These are phyloP conservation scores for Tachyglossus aculeatus DNA, from an alignment of 2,797 vertebrate genomes.

Conservation along the genomic window DNA sequence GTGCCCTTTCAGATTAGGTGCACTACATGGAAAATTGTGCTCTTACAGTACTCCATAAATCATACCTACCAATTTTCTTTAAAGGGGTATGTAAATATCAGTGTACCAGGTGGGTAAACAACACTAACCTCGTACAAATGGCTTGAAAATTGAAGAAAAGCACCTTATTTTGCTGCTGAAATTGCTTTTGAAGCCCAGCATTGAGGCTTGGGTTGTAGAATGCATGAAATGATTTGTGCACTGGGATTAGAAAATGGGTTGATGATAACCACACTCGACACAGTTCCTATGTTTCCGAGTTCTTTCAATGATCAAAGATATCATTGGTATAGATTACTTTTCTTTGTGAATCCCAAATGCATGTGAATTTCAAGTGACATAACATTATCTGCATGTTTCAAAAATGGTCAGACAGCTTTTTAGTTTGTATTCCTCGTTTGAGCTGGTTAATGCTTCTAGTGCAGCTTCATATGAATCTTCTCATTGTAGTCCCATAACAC, in stretches of 20 bases:
- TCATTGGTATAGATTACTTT: constrained; percentile 89
- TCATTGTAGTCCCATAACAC: constrained; percentile 18
- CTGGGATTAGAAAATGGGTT: constrained; percentile 90
- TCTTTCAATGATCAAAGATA: constrained; percentile 93
- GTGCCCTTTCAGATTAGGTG: constrained; percentile 96
- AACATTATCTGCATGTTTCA: constrained; percentile 77
- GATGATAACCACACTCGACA: constrained; percentile 94
- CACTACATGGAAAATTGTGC: constrained; percentile 98
- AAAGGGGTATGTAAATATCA: constrained; percentile 99
- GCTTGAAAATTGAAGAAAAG: constrained; percentile 99
- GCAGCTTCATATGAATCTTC: constrained; percentile 25
- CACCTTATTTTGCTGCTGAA: constrained; percentile 99
- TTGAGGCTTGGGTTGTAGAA: constrained; percentile 88
- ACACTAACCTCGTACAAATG: constrained; percentile 99
- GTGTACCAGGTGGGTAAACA: constrained; percentile 99
- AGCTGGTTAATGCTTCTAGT: constrained; percentile 60
- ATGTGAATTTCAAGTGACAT: constrained; percentile 86
- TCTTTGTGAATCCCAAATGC: constrained; percentile 81
- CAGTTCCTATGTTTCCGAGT: constrained; percentile 84
- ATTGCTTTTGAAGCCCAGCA: constrained; percentile 99
- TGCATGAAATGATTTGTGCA: constrained; percentile 92
- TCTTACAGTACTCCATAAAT: constrained; percentile 98
- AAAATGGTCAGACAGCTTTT: constrained; percentile 65
- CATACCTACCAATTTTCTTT: constrained; percentile 96
- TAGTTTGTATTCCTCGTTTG: constrained; percentile 58